Evolutionary conservation across 1,140 invertebrate genomes (phyloP).

Genomic region (honey bee (Apis mellifera)): DNA sequence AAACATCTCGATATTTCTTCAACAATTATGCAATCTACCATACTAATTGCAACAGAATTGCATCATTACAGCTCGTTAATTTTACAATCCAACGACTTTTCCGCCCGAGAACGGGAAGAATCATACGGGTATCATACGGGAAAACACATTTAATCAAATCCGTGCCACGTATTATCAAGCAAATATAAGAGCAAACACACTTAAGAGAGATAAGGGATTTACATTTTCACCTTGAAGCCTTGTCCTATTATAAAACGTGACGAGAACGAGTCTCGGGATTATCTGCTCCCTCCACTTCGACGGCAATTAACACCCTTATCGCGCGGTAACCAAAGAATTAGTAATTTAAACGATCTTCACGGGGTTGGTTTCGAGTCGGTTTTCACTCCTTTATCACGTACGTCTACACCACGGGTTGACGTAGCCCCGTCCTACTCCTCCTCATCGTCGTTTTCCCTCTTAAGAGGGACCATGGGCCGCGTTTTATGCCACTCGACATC

Average conservation of each 20-base stretch:
- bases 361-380: not conserved
- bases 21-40: not conserved
- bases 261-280: not conserved
- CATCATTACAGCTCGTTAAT: not conserved
- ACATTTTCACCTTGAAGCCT: conserved; percentile 3
- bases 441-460: conserved; percentile 19
- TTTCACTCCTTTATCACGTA: conserved; percentile 38
- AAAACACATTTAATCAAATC: conserved; percentile 37
- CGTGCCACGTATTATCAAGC: conserved; percentile 35
- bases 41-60: not conserved
- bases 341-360: conserved; percentile 39
- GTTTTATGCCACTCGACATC: conserved; percentile 48
- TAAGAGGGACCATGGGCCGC: conserved; percentile 6
- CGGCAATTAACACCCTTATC: conserved; percentile 41
- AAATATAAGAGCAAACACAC: not conserved
- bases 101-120: not conserved
- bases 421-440: not conserved
- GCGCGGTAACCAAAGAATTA: conserved; percentile 41
- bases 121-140: not conserved
- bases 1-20: not conserved
- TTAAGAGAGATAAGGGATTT: conserved; percentile 8
- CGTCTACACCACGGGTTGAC: conserved; percentile 7
- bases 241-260: not conserved
- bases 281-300: not conserved
- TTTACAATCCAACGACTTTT: conserved; percentile 12